Evolutionary conservation across 2,888 invertebrate genomes (phyloP), one percentile per base, ranked within the genome.

Genomic region (Polydesmus complanatus): DNA sequence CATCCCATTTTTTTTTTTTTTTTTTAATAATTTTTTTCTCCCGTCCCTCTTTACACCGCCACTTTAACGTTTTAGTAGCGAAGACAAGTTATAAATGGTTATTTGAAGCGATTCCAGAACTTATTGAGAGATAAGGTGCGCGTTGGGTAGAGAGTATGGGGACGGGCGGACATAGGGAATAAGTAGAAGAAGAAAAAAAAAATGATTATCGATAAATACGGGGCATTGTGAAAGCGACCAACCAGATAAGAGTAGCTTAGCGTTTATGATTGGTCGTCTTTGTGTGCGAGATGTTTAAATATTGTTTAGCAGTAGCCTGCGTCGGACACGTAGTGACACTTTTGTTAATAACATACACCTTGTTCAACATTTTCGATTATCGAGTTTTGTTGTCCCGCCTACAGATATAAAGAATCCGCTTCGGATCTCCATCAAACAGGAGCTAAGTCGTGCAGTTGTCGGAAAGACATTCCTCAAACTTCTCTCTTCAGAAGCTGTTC

Each of bases 331-430:
- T 37, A 14, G 14, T 14, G 14, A 8, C 37, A 37, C 37, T 27
- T 27, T 55, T 55, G 37, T 55, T 55, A 21, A 19, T 8, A 27
- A 27, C 37, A 21, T 22, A 22, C 26, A 55, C 55, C 27, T 21
- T 14, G 25, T 26, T 23, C 27, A 25, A 53, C 27, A 53, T 27
- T 37, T 55, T 55, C 55, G 37, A 37, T 37, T 37, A 55, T 55
- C 27, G 55, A 37, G 26, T 55, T 55, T 27, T 55, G 55, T 55
- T 55, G 55, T 55, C 55, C 55, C 55, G 55, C 55, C 55, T 55
- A 55, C 55, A 55, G 55, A 55, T 55, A 55, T 55, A 55, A 55
- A 55, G 55, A 27, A 22, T 21, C 55, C 27, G 27, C 55, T 27
- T n/a, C n/a, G n/a, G n/a, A n/a, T n/a, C n/a, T n/a, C n/a, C n/a